phyloP scores from a whole-genome alignment of 2,113 vertebrate genomes.

The Cavia porcellus region DNA sequence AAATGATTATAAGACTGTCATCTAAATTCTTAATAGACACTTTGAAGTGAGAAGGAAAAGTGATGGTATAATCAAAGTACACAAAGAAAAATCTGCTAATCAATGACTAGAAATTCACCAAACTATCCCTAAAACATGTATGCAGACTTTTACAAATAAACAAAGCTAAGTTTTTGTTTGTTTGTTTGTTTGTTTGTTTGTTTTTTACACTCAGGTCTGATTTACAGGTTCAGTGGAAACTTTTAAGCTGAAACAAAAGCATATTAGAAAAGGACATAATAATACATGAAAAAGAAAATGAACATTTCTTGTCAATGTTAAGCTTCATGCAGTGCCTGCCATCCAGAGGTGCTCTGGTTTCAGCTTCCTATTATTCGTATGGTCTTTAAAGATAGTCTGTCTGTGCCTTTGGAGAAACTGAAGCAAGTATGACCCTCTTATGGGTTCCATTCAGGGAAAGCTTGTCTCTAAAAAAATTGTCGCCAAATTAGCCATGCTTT shows the following conservation, averaged over 20 bases:
- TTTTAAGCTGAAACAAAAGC: not conserved
- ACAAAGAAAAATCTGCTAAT: not conserved
- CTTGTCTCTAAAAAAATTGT: too few species aligned
- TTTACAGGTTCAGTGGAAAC: not conserved
- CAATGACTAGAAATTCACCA: not conserved
- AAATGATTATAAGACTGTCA: not conserved
- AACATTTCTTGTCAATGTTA: too few species aligned
- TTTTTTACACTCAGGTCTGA: not conserved
- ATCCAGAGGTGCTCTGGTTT: too few species aligned
- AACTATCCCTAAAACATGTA: not conserved
- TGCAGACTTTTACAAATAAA: not conserved
- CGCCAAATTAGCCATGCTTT: too few species aligned
- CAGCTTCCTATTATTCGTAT: too few species aligned
- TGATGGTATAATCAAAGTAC: not conserved
- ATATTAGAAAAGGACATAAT: not conserved
- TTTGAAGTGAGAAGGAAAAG: not conserved
- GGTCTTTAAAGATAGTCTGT: too few species aligned
- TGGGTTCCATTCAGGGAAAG: too few species aligned
- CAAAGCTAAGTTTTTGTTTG: not conserved
- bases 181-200: too few species aligned
- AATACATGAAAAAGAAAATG: not conserved
- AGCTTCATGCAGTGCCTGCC: too few species aligned
- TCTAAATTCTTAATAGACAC: not conserved
- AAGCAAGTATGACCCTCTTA: too few species aligned
- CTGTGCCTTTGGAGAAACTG: too few species aligned